Conservation (phyloP, 2,797 vertebrate species). For the Bradypodion pumilum region DNA sequence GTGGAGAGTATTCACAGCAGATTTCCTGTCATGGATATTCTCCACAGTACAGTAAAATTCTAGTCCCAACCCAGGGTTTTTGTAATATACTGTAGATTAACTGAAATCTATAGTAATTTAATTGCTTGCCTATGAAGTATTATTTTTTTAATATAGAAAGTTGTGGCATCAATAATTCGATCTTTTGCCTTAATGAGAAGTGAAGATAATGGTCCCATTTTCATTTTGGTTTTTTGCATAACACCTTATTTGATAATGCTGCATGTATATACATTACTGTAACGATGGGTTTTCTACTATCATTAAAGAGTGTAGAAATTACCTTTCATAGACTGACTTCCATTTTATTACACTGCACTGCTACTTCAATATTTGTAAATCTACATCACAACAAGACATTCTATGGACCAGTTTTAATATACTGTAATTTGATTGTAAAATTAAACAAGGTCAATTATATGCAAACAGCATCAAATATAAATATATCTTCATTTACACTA, state of each 20-base stretch:
- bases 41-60: not conserved
- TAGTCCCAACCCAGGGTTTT: slow-evolving; percentile 29
- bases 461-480: slow-evolving; percentile 11
- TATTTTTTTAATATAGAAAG: slow-evolving; percentile 60
- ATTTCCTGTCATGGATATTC: not conserved
- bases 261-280: slow-evolving; percentile 69
- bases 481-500: not conserved
- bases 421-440: not conserved
- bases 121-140: slow-evolving; percentile 52
- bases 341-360: slow-evolving; percentile 48
- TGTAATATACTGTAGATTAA: slow-evolving; percentile 43
- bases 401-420: slow-evolving; percentile 16
- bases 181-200: slow-evolving; percentile 53
- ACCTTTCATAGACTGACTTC: slow-evolving; percentile 57
- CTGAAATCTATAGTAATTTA: slow-evolving; percentile 15
- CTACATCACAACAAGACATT: slow-evolving; percentile 19
- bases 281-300: slow-evolving; percentile 56
- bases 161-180: slow-evolving; percentile 58
- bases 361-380: slow-evolving; percentile 11
- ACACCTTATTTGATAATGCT: slow-evolving; percentile 55
- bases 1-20: not conserved
- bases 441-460: slow-evolving; percentile 10
- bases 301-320: slow-evolving; percentile 72
- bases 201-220: slow-evolving; percentile 51
- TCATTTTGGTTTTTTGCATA: slow-evolving; percentile 58